Conservation (phyloP, 2,888 invertebrate species). For the Smittia aterrima region DNA sequence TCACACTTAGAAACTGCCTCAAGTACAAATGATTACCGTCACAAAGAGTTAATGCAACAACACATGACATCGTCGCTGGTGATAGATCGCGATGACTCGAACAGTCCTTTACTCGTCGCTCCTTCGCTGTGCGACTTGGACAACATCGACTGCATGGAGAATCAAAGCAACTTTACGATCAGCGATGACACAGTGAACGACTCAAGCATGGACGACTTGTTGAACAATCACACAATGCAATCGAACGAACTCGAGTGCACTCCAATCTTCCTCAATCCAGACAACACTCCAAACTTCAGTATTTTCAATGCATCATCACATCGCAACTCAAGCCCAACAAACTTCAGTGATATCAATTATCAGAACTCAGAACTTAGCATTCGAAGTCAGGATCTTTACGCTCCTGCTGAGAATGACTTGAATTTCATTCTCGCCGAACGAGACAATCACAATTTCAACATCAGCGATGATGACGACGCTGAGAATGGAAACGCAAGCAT, state of each 20-base stretch:
- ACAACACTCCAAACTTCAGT: conserved; percentile 32
- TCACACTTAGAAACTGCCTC: background rate
- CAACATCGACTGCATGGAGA: conserved; percentile 43
- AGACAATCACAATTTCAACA: conserved; percentile 48
- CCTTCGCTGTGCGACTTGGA: conserved; percentile 46
- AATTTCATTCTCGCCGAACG: conserved; percentile 56
- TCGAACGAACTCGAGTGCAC: conserved; percentile 15
- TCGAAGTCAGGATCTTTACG: conserved; percentile 59
- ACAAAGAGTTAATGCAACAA: background rate
- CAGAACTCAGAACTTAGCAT: conserved; percentile 66
- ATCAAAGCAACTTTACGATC: conserved; percentile 13
- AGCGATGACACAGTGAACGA: conserved; percentile 37
- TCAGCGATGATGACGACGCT: conserved; percentile 26
- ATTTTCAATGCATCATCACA: conserved; percentile 15
- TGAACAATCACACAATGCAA: background rate
- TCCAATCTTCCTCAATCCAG: conserved; percentile 28
- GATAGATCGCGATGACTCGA: conserved; percentile 38
- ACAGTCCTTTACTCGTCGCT: conserved; percentile 47
- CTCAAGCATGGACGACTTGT: conserved; percentile 31
- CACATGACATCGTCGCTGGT: conserved; percentile 27
- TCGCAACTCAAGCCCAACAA: conserved; percentile 49
- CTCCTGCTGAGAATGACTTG: conserved; percentile 52
- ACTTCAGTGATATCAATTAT: conserved; percentile 64
- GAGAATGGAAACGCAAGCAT: conserved; percentile 43
- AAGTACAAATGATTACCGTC: conserved; percentile 6